Evolutionary conservation across 2,888 invertebrate genomes (phyloP).

Genomic region (Leptopilina myrica): DNA sequence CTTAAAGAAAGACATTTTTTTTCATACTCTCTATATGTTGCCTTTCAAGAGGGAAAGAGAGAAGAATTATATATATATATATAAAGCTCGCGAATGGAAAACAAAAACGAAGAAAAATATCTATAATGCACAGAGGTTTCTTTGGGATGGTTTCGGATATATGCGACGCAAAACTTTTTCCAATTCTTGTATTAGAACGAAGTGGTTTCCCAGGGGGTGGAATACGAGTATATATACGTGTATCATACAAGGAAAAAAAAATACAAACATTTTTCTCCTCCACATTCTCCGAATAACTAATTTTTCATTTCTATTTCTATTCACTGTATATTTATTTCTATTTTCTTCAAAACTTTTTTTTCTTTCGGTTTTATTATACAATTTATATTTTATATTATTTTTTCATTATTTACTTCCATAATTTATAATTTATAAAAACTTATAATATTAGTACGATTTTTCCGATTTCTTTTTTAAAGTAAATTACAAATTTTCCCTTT

Average conservation of each 20-base stretch:
- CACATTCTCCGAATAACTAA: no score
- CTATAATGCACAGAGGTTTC: slow-evolving; percentile 70
- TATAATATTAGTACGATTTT: no score
- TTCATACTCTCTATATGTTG: background rate
- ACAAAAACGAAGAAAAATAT: slow-evolving; percentile 58
- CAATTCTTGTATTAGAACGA: slow-evolving; percentile 61
- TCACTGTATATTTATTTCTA: no score
- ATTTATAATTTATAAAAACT: no score
- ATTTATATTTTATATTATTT: no score
- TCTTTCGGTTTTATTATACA: no score
- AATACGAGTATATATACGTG: slow-evolving; percentile 61
- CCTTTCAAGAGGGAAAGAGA: background rate
- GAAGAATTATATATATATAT: background rate
- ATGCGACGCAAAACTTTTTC: slow-evolving; percentile 69
- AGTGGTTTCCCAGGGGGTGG: slow-evolving; percentile 64
- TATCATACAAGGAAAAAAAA: slow-evolving; percentile 41
- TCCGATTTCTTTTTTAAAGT: no score
- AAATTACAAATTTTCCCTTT: no score
- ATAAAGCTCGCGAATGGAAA: slow-evolving; percentile 42
- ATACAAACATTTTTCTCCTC: background rate
- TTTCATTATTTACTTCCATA: no score
- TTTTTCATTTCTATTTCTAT: background rate
- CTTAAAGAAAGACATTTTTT: background rate
- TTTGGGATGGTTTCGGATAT: slow-evolving; percentile 66
- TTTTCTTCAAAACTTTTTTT: no score